Evolutionary conservation across 2,113 vertebrate species (phyloP).

Genomic region (Psammodynastes pulverulentus): DNA sequence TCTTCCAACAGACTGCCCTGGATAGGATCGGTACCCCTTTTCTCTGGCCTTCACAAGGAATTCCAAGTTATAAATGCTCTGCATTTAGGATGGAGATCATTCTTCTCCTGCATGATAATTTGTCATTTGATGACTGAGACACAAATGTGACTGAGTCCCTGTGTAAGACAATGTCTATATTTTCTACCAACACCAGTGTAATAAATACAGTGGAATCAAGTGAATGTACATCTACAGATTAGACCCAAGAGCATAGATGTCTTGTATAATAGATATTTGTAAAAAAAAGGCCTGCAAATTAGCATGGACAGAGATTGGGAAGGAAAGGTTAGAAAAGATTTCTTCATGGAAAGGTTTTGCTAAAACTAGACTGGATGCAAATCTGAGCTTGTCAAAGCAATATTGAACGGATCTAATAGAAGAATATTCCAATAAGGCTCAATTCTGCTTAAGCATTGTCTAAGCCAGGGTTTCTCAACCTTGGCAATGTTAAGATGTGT

Average conservation of each 20-base stretch:
- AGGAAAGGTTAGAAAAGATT: not conserved
- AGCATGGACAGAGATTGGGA: not conserved
- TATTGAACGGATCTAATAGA: not conserved
- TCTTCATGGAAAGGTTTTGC: not conserved
- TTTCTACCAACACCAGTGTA: not conserved
- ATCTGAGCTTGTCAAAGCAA: not conserved
- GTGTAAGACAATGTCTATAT: not conserved
- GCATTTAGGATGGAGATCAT: not conserved
- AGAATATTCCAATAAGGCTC: not conserved
- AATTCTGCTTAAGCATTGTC: not conserved
- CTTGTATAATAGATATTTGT: not conserved
- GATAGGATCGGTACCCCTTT: not conserved
- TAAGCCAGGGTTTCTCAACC: not conserved
- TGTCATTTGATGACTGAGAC: not conserved
- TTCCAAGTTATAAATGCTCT: not conserved
- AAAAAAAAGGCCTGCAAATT: not conserved
- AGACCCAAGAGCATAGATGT: not conserved
- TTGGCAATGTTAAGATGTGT: not conserved
- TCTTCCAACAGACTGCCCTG: not conserved
- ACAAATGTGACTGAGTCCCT: not conserved
- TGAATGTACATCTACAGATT: not conserved
- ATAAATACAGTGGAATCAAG: not conserved
- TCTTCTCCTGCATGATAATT: not conserved
- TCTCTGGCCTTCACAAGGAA: not conserved
- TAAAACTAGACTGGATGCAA: not conserved